Conservation (phyloP, 2,888 invertebrate species). For the Campoplex nolae region DNA sequence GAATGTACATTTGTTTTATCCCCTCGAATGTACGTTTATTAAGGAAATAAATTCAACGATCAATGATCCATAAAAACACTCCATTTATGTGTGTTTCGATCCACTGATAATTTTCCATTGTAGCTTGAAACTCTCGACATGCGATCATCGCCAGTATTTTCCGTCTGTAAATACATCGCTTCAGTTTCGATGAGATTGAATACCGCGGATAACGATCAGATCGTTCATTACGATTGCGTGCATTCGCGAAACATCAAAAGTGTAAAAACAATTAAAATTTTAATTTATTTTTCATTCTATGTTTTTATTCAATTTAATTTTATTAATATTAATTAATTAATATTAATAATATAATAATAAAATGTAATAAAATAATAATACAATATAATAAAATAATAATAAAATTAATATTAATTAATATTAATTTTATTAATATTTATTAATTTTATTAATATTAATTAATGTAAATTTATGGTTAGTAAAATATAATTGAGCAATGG, state of each 20-base stretch:
- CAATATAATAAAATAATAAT: too few species aligned
- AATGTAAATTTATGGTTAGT: not conserved
- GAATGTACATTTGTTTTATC: not conserved
- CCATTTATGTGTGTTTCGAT: not conserved
- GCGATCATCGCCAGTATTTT: not conserved
- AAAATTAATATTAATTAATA: too few species aligned
- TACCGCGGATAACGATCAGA: constrained; percentile 35
- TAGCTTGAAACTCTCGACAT: not conserved
- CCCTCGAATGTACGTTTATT: not conserved
- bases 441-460: too few species aligned
- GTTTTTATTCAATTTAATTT: too few species aligned
- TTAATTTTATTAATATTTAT: too few species aligned
- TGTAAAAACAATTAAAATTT: too few species aligned
- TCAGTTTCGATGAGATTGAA: not conserved
- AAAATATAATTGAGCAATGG: constrained; percentile 12
- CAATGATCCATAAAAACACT: not conserved
- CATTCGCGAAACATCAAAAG: too few species aligned
- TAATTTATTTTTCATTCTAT: too few species aligned
- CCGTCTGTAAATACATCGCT: not conserved
- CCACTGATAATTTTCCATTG: not conserved
- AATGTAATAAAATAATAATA: too few species aligned
- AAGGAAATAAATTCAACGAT: not conserved
- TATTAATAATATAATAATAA: too few species aligned
- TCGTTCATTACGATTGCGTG: not conserved
- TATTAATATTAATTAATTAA: too few species aligned